These are phyloP conservation scores for Netelia virgata DNA, from an alignment of 2,888 invertebrate species.

Conservation along the genomic window DNA sequence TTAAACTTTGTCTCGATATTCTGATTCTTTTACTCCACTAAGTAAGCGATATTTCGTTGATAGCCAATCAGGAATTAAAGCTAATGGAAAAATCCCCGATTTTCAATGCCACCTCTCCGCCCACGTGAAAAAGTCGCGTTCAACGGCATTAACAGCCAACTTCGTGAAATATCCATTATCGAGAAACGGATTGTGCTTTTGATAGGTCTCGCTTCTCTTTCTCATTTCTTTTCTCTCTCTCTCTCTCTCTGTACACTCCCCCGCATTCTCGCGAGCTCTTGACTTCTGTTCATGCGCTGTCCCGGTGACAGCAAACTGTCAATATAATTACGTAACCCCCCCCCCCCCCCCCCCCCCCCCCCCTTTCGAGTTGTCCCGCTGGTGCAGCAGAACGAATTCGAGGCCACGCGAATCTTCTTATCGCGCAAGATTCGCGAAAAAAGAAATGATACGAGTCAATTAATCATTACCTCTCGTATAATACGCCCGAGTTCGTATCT, in stretches of 20 bases:
- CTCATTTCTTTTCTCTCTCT: background rate
- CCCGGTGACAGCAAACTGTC: slow-evolving; percentile 68
- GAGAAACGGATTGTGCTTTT: background rate
- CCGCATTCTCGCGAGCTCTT: slow-evolving; percentile 3
- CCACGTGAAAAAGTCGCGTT: background rate
- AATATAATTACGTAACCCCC: slow-evolving; percentile 70
- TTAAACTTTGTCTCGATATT: background rate
- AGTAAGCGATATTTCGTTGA: background rate
- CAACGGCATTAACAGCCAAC: background rate
- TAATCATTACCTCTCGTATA: slow-evolving; percentile 27
- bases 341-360: background rate
- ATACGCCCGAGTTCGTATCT: background rate
- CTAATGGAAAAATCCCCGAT: background rate
- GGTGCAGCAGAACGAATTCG: slow-evolving; percentile 59
- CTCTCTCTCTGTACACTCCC: background rate
- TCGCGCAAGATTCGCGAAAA: slow-evolving; percentile 15
- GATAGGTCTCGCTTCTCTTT: background rate
- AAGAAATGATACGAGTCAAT: background rate
- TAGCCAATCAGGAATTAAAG: background rate
- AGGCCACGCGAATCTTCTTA: slow-evolving; percentile 60
- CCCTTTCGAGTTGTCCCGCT: slow-evolving; percentile 1
- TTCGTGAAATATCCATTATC: slow-evolving; percentile 1
- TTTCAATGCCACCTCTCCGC: too few relatives aligned
- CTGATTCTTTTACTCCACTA: background rate
- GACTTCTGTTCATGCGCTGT: slow-evolving; percentile 61